Evolutionary conservation across 2,797 vertebrate genomes (phyloP), one percentile per base, ranked within the genome.

Genomic region (Tamandua tetradactyla): DNA sequence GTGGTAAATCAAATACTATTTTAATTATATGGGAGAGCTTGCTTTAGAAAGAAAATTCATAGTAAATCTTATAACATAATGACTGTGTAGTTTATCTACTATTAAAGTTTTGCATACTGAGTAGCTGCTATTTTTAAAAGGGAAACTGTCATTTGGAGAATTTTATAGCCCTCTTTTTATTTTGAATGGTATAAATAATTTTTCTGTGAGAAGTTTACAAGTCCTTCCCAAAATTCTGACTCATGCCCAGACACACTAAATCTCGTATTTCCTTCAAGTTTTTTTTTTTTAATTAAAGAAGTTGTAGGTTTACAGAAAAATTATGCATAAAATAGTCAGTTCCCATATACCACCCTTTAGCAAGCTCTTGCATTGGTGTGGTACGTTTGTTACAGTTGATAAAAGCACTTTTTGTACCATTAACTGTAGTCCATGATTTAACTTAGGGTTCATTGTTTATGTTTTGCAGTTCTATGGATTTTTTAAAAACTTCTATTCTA

Each of bases 11-110:
- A 81, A 59, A 44, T 89, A 66, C 12, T 74, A 12, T 83, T 93
- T 96, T 92, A 93, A 81, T 86, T 40, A 76, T 11, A 74, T 1
- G 30, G 37, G 55, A 68, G 80, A 72, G 20, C 47, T 94, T 91
- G 71, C 64, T 93, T 94, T 93, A 94, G 55, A 95, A 94, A 93
- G 81, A 79, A 94, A 93, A 40, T 79, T 35, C 22, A 5, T 78
- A 66, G 23, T 66, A 47, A 96, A 74, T 91, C 57, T 94, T 93
- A 4, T 55, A 61, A 79, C 30, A 68, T 88, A 88, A 74, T 5
- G 5, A 80, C 83, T 72, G 61, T 30, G 47, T 89, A 37, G 93
- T 87, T 85, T 92, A 35, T 68, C 15, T 76, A 62, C 61, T 87
- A 87, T 90, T 80, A 22, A 82, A 80, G n/a, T 93, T 96, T 82